A percentile compares a stretch with the other conserved stretches of the same genome.
Conservation (phyloP, 2,113 vertebrate genomes). For the Phodopus roborovskii region DNA sequence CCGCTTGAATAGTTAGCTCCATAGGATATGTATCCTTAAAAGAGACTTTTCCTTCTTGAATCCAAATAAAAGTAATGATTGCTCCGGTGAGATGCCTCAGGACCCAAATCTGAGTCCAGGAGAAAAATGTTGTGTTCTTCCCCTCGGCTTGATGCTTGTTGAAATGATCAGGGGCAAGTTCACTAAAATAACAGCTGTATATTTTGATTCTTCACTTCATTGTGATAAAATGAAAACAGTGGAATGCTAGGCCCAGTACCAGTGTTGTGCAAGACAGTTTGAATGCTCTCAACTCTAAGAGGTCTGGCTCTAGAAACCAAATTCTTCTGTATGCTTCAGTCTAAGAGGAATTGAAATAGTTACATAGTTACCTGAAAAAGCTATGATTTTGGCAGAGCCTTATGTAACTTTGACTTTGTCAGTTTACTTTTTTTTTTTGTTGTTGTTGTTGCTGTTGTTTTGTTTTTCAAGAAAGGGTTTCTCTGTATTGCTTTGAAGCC, state of each 20-base stretch:
- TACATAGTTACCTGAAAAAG: conserved; percentile 43
- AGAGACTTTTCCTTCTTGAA: conserved; percentile 43
- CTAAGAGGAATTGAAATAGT: conserved; percentile 23
- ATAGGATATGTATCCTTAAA: neutral
- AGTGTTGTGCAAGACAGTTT: neutral
- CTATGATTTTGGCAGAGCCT: conserved; percentile 83
- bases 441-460: neutral
- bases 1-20: neutral
- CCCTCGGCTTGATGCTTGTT: neutral
- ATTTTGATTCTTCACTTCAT: neutral
- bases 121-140: neutral
- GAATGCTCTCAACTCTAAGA: neutral
- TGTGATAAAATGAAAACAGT: neutral
- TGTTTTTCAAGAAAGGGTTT: no score
- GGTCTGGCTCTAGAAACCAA: neutral
- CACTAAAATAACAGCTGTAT: neutral
- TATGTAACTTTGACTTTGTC: conserved; percentile 80
- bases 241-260: neutral
- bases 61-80: conserved; percentile 26
- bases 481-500: no score
- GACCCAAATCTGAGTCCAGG: neutral
- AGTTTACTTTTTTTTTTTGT: conserved; percentile 63
- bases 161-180: neutral
- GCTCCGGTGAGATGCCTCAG: neutral
- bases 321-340: neutral